These are phyloP conservation scores for Grapholita molesta DNA, from an alignment of 1,140 invertebrate species.

Conservation along the genomic window DNA sequence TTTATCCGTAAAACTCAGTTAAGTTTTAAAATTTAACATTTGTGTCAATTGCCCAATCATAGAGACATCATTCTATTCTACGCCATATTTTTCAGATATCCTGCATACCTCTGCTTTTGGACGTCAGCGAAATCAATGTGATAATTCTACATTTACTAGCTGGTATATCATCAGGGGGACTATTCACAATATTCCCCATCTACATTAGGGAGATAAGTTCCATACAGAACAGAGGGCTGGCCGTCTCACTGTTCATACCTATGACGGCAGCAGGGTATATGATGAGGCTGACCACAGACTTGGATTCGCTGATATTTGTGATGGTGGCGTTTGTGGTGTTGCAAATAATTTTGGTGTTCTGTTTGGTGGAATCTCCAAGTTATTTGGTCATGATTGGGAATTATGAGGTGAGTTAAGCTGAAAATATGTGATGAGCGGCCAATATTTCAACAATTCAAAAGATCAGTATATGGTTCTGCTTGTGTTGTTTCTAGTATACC, in stretches of 20 bases:
- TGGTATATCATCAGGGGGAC: conserved; percentile 46
- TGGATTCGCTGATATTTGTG: conserved; percentile 44
- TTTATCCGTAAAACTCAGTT: too few species aligned
- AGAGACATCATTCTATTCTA: neutral
- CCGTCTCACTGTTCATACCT: conserved; percentile 32
- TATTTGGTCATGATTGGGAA: conserved; percentile 51
- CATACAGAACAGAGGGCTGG: conserved; percentile 23
- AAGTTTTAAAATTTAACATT: too few species aligned
- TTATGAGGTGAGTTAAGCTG: conserved; percentile 42
- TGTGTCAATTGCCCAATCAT: too few species aligned
- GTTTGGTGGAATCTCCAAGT: conserved; percentile 50
- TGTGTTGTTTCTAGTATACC: too few species aligned
- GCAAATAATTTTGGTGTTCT: conserved; percentile 44
- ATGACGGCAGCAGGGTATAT: conserved; percentile 51
- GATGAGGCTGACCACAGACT: conserved; percentile 37
- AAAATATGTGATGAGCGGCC: too few species aligned
- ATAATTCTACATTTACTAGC: conserved; percentile 42
- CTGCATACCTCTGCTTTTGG: conserved; percentile 43
- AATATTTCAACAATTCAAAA: too few species aligned
- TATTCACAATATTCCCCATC: conserved; percentile 49
- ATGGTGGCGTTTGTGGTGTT: conserved; percentile 45
- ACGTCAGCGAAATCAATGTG: conserved; percentile 32
- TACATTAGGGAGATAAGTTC: conserved; percentile 51
- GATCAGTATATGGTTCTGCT: too few species aligned
- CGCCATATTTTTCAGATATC: conserved; percentile 27